Percentiles rank a stretch among this genome's conserved stretches.
Conservation (phyloP, 2,113 vertebrate species). For the Micronisus gabar region DNA sequence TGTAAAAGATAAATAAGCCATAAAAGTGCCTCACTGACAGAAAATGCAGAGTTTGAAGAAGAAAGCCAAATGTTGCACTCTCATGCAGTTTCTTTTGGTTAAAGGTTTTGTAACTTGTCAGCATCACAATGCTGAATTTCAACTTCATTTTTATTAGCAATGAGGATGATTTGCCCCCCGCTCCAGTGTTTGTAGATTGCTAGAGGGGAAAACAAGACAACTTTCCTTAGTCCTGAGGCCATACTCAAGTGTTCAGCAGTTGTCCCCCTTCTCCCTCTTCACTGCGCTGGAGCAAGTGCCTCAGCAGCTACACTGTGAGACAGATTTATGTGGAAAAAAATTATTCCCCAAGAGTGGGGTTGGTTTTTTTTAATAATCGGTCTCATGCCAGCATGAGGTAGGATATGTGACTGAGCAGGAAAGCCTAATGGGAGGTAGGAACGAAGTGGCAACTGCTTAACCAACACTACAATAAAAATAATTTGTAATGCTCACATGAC, state of each 20-base stretch:
- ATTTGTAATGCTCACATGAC: not conserved
- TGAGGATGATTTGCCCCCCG: accelerated
- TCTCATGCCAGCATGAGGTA: not conserved
- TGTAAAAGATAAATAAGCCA: not conserved
- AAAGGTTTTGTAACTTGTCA: not conserved
- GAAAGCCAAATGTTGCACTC: not conserved
- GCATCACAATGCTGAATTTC: not conserved
- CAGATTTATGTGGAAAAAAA: not conserved
- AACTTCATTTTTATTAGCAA: not conserved
- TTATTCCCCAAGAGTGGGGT: not conserved
- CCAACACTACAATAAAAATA: not conserved
- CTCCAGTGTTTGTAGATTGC: not conserved
- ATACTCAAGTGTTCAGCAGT: not conserved
- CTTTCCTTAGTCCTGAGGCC: not conserved
- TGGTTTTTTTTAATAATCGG: not conserved
- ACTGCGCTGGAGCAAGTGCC: not conserved
- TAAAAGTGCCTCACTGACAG: not conserved
- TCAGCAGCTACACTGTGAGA: not conserved
- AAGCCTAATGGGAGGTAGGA: not conserved
- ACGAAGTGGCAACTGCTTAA: not conserved
- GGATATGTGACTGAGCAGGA: not conserved
- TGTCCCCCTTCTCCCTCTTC: not conserved
- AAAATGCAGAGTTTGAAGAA: not conserved
- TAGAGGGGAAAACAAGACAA: not conserved
- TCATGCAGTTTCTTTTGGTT: not conserved